Conservation (phyloP, 2,113 vertebrate genomes). For the Argyrosomus japonicus region DNA sequence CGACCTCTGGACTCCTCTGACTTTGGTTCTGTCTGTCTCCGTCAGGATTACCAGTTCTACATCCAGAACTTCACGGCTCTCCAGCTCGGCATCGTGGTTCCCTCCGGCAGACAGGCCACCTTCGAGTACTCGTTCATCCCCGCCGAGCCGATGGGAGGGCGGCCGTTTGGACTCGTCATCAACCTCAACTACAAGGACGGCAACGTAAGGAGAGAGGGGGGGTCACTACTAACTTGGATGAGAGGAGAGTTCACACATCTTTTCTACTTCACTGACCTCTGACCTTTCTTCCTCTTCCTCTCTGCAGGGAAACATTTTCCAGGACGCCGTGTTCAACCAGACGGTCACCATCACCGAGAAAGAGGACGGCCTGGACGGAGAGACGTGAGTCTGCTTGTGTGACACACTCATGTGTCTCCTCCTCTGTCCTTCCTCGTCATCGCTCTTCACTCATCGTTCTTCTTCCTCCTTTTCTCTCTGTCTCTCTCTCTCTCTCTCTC, state of each 20-base stretch:
- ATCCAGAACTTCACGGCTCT: conserved; percentile 99
- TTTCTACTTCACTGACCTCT: neutral
- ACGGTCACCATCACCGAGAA: conserved; percentile 96
- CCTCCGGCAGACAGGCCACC: conserved; percentile 92
- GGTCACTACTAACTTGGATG: no score
- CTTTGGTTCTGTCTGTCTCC: fast-evolving
- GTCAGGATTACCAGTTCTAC: conserved; percentile 95
- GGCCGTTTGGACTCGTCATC: conserved; percentile 96
- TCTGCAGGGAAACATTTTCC: conserved; percentile 92
- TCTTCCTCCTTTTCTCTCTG: neutral
- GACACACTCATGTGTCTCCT: neutral
- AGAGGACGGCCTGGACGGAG: conserved; percentile 97
- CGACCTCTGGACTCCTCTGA: neutral
- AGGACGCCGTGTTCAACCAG: conserved; percentile 99
- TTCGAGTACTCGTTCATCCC: conserved; percentile 99
- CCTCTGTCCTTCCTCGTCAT: neutral
- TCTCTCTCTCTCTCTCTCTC: no score
- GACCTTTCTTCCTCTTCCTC: neutral
- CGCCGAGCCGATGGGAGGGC: conserved; percentile 96
- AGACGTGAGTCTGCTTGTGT: conserved; percentile 88
- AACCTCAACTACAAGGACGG: conserved; percentile 97
- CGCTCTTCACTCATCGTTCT: neutral
- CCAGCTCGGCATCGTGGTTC: conserved; percentile 90
- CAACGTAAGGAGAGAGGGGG: conserved; percentile 81
- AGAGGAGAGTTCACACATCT: neutral